Base-by-base conservation (phyloP, 1,140 invertebrate genomes). In the Tenebrio molitor region DNA sequence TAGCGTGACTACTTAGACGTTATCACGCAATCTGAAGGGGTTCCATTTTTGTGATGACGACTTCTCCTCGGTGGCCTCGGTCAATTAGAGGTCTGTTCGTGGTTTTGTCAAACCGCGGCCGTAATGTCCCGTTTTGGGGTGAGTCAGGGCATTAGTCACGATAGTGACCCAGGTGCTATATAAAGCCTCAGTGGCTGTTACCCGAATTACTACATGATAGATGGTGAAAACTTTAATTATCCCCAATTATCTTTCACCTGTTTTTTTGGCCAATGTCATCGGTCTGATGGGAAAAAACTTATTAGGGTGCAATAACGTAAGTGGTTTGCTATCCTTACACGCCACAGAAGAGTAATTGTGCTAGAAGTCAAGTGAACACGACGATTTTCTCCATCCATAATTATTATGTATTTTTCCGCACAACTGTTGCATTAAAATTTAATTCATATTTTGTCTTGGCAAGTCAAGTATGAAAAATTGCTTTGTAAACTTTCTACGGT, bases 181-280 rank as follows among this genome's bases (percentile, higher is more conserved):
- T 58, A 70, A 63, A 29, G 34, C 44, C 69, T 19, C 50, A 58
- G 23, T 70, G 50, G 50, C 69, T 70, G 69, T 63, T 70, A 23
- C 69, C 41, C 41, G 53, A 25, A 70, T 70, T 58, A 70, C 69
- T 25, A 41, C 34, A 62, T 70, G 69, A 70, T 70, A 63, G 69
- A 70, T 70, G 69, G 53, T 62, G 69, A 58, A 70, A 70, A 70
- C 69, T 70, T 70, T 70, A 70, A 70, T 70, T 70, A 70, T 70
- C 39, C 39, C 64, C 64, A 66, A 66, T 66, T 66, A 66, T 66
- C 17, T 41, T 44, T 66, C 23, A 66, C 17, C 36, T 66, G 64
- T 66, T 66, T 66, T 66, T 66, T 58, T n/a, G n/a, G 50, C 21
- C n/a, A 29, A 23, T 58, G 50, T 58, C 50, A 58, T 58, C 50